Conservation (phyloP, 1,140 invertebrate genomes). For the Drosophila subpulchrella region DNA sequence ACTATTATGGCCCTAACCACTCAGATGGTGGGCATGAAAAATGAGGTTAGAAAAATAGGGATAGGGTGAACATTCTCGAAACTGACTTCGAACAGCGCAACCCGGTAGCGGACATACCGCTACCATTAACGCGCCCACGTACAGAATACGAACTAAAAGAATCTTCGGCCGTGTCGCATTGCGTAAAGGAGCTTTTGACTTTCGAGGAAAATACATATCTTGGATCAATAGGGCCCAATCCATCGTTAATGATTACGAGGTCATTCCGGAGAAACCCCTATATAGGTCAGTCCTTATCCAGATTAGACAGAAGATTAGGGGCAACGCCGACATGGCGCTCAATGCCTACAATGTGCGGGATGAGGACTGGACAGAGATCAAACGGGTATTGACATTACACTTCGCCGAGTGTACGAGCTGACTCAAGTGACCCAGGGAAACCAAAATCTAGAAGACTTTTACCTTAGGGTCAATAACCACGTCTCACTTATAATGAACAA, state of each 20-base stretch:
- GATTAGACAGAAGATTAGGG: constrained; percentile 12
- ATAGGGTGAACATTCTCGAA: neutral
- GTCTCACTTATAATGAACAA: no score
- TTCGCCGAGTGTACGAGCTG: no score
- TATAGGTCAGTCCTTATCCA: neutral
- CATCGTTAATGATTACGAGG: neutral
- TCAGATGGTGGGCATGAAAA: neutral
- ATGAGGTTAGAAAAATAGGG: neutral
- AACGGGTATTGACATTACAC: neutral
- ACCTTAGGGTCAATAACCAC: no score
- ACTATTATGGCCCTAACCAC: no score
- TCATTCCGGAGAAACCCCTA: neutral
- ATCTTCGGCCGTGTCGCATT: neutral
- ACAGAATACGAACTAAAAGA: neutral
- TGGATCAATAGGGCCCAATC: constrained; percentile 10
- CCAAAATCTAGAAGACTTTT: no score
- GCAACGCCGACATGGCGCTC: constrained; percentile 2
- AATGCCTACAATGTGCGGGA: neutral
- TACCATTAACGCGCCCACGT: neutral
- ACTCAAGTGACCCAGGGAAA: no score
- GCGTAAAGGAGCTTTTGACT: neutral
- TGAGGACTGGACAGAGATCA: constrained; percentile 7
- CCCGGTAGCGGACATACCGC: neutral
- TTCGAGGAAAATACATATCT: neutral
- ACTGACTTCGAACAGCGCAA: neutral